These are phyloP conservation scores for Crepidodera aurea DNA, from an alignment of 2,888 invertebrate genomes.

Conservation along the genomic window DNA sequence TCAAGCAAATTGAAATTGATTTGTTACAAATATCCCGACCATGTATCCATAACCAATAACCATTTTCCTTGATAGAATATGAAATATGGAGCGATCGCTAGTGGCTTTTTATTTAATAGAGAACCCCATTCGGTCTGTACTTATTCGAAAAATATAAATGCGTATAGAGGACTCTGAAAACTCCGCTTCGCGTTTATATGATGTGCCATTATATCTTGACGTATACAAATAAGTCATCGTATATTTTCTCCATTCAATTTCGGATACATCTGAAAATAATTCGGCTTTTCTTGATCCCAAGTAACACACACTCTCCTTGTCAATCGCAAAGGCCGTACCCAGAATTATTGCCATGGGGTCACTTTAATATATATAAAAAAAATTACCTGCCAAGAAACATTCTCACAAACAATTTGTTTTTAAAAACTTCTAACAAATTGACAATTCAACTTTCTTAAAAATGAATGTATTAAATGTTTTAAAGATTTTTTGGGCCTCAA, in stretches of 20 bases:
- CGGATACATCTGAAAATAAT: conserved; percentile 20
- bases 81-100: conserved; percentile 9
- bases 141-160: conserved; percentile 7
- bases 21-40: neutral
- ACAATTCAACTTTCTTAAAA: too few relatives aligned
- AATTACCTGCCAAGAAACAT: too few relatives aligned
- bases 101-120: conserved; percentile 14
- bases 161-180: neutral
- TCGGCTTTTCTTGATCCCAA: conserved; percentile 1
- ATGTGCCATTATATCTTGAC: conserved; percentile 13
- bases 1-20: neutral
- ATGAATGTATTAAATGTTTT: too few relatives aligned
- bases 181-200: conserved; percentile 2
- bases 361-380: too few relatives aligned
- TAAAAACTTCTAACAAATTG: too few relatives aligned
- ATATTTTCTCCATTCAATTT: conserved; percentile 27
- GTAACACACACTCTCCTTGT: neutral
- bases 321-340: too few relatives aligned
- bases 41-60: neutral
- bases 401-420: too few relatives aligned
- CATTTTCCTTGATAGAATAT: conserved; percentile 10
- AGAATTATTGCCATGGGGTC: too few relatives aligned
- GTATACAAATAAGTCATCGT: conserved; percentile 30
- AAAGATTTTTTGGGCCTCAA: too few relatives aligned
- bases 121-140: conserved; percentile 2